Evolutionary conservation across 2,888 invertebrate species (phyloP).

Genomic region (Ptilodon capucinus): DNA sequence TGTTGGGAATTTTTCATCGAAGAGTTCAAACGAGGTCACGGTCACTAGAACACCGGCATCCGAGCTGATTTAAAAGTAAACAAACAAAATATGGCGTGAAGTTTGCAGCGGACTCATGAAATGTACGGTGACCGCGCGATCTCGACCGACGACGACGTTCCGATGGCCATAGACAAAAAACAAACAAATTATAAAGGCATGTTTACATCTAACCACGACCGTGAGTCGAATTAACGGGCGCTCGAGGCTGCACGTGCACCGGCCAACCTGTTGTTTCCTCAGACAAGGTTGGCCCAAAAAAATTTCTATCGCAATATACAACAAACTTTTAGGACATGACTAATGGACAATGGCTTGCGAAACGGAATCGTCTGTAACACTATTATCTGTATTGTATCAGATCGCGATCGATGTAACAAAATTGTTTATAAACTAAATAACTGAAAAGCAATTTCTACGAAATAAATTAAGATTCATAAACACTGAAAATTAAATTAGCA

Average conservation of each 20-base stretch:
- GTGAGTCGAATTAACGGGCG: constrained; percentile 65
- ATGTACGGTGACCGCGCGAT: constrained; percentile 4
- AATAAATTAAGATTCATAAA: background rate
- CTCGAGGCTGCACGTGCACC: constrained; percentile 72
- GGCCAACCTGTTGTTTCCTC: constrained; percentile 48
- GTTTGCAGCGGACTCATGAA: background rate
- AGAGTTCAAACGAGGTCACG: constrained; percentile 4
- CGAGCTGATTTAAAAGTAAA: background rate
- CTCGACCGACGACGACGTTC: constrained; percentile 13
- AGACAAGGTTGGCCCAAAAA: constrained; percentile 62
- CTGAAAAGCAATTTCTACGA: background rate
- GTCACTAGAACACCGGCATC: background rate
- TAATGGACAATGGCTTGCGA: constrained; percentile 69
- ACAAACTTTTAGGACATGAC: constrained; percentile 69
- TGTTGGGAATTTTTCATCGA: constrained; percentile 10
- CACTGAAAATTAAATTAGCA: background rate
- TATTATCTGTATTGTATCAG: constrained; percentile 33
- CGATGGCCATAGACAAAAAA: constrained; percentile 37
- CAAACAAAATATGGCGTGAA: background rate
- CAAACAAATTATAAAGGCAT: constrained; percentile 50
- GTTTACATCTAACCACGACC: constrained; percentile 60
- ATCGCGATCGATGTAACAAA: constrained; percentile 16
- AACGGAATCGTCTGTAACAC: constrained; percentile 41
- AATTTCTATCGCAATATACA: constrained; percentile 60
- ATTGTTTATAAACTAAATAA: background rate